phyloP scores from a whole-genome alignment of 1,140 invertebrate genomes.

The Saxidomus purpurata region DNA sequence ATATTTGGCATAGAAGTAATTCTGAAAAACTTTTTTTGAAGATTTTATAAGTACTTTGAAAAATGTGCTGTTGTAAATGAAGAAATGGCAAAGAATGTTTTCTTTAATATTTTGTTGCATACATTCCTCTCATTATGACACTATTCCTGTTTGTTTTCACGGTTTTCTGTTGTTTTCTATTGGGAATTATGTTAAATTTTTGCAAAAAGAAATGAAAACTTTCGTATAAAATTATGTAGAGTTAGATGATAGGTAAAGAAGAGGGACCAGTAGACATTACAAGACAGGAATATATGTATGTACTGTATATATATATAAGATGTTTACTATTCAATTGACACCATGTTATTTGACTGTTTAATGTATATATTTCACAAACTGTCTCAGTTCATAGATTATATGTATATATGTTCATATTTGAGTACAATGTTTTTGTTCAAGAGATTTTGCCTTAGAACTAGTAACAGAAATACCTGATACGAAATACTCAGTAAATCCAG shows the following conservation, averaged over 20 bases:
- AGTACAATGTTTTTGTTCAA: neutral
- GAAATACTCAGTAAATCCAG: conserved; percentile 29
- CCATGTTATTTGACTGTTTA: neutral
- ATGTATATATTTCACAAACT: neutral
- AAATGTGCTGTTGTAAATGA: no score
- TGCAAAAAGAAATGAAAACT: neutral
- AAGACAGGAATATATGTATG: conserved; percentile 30
- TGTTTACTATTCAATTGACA: neutral
- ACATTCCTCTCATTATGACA: neutral
- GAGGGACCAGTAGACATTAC: neutral
- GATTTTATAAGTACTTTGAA: no score
- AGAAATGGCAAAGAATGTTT: neutral
- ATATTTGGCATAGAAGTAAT: no score
- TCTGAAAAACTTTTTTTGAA: no score
- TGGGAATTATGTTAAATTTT: neutral
- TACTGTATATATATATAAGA: neutral
- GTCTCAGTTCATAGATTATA: neutral
- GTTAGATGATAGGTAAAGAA: neutral
- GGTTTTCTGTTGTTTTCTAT: neutral
- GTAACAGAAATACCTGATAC: conserved; percentile 19
- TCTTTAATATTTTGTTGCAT: neutral
- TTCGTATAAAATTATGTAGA: neutral
- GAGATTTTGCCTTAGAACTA: conserved; percentile 7
- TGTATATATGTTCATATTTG: conserved; percentile 31
- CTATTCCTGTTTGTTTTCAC: neutral